Evolutionary conservation across 92 coral and sea anemone species (phyloP).

Genomic region (Paramuricea clavata): DNA sequence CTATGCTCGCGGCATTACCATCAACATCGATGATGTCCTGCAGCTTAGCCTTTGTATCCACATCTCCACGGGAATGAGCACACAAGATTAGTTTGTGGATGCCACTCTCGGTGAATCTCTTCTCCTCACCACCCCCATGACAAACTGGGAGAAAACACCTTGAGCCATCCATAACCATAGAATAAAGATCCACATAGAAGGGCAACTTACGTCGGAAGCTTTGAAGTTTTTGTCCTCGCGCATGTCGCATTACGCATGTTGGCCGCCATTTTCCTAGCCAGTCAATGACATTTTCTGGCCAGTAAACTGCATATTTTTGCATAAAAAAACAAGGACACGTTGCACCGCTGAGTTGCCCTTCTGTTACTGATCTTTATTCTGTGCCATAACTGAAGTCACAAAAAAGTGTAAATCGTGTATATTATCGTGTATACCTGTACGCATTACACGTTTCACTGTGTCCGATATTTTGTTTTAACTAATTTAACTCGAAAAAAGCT

Average conservation of each 20-base stretch:
- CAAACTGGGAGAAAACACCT: neutral
- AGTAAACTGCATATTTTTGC: too few species aligned
- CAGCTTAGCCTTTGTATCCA: neutral
- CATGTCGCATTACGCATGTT: too few species aligned
- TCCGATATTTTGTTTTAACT: neutral
- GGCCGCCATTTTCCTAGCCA: too few species aligned
- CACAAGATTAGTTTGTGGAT: constrained; percentile 6
- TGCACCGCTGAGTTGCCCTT: too few species aligned
- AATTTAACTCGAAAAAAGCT: neutral
- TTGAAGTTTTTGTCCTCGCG: too few species aligned
- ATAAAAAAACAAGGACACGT: too few species aligned
- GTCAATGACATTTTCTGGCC: too few species aligned
- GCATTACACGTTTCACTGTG: too few species aligned
- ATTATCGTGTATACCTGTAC: neutral
- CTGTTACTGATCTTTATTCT: too few species aligned
- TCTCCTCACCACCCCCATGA: neutral
- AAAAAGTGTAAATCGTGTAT: neutral
- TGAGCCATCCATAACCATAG: neutral
- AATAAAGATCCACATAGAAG: too few species aligned
- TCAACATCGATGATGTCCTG: constrained; percentile 9
- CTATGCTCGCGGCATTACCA: constrained; percentile 9
- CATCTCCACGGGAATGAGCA: constrained; percentile 5
- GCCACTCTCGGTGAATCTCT: neutral
- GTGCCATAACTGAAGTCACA: neutral
- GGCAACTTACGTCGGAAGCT: too few species aligned